A percentile compares a stretch with the other conserved stretches of the same genome.
phyloP scores from a whole-genome alignment of 2,113 vertebrate species.

The Scomber colias region DNA sequence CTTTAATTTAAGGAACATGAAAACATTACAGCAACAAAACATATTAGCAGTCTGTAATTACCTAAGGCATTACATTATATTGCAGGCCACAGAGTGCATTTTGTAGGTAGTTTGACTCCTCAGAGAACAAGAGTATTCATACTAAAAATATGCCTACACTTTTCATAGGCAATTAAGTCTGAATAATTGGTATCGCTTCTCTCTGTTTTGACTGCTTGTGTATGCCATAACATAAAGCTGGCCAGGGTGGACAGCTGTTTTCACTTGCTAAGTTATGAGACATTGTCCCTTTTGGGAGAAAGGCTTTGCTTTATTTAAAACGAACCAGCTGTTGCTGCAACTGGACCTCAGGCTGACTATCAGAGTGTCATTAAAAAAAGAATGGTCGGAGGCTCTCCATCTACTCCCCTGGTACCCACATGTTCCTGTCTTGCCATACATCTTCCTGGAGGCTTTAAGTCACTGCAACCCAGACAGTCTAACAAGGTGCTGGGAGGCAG shows the following conservation, averaged over 20 bases:
- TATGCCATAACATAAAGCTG: conserved; percentile 29
- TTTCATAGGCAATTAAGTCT: conserved; percentile 50
- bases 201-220: conserved; percentile 29
- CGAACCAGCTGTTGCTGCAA: conserved; percentile 76
- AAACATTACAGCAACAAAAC: neutral
- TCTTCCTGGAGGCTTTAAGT: conserved; percentile 76
- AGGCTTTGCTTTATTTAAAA: conserved; percentile 80
- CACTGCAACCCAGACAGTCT: conserved; percentile 67
- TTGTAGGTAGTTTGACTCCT: conserved; percentile 18
- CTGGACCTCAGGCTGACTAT: conserved; percentile 75
- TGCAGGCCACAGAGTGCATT: neutral
- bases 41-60: conserved; percentile 26
- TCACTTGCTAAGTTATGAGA: conserved; percentile 59
- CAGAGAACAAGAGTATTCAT: conserved; percentile 10
- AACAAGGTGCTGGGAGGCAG: conserved; percentile 76
- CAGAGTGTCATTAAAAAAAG: conserved; percentile 72
- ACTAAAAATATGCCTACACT: conserved; percentile 14
- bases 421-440: conserved; percentile 78
- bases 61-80: neutral
- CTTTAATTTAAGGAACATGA: neutral
- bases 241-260: conserved; percentile 63
- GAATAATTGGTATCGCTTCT: conserved; percentile 40
- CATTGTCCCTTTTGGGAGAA: conserved; percentile 50
- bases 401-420: conserved; percentile 73
- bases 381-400: conserved; percentile 70